These are phyloP conservation scores for Andrena fulva DNA, from an alignment of 2,888 invertebrate species.

Conservation along the genomic window DNA sequence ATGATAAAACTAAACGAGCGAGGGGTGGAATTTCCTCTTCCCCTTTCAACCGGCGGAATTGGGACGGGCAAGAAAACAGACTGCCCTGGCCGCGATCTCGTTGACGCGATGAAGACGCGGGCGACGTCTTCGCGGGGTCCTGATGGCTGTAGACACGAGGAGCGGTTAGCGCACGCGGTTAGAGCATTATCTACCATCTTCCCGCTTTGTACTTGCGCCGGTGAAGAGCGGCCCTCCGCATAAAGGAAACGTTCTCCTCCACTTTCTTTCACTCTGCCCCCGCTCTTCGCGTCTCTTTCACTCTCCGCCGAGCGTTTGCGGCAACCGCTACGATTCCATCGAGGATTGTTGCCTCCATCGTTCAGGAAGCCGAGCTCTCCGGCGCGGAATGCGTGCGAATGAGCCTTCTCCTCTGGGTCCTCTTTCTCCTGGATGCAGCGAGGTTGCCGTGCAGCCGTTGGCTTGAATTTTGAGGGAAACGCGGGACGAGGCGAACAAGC, in stretches of 20 bases:
- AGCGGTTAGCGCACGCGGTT: slow-evolving; percentile 44
- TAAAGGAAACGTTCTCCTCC: slow-evolving; percentile 54
- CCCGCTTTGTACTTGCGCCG: slow-evolving; percentile 68
- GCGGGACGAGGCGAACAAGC: background rate
- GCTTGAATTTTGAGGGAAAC: slow-evolving; percentile 13
- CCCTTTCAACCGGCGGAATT: slow-evolving; percentile 1
- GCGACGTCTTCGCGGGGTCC: slow-evolving; percentile 53
- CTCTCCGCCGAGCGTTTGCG: background rate
- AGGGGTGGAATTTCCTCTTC: slow-evolving; percentile 18
- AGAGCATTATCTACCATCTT: slow-evolving; percentile 69
- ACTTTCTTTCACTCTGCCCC: slow-evolving; percentile 19
- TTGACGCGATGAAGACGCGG: slow-evolving; percentile 73
- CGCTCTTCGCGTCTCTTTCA: background rate
- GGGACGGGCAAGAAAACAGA: slow-evolving; percentile 20
- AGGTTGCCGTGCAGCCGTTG: background rate
- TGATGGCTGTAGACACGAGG: slow-evolving; percentile 17
- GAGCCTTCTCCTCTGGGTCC: slow-evolving; percentile 5
- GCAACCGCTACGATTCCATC: slow-evolving; percentile 31
- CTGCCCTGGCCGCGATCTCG: slow-evolving; percentile 12
- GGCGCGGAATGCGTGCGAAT: slow-evolving; percentile 24
- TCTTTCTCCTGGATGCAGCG: background rate
- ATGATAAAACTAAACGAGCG: slow-evolving; percentile 37
- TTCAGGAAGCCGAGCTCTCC: background rate
- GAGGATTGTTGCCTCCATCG: slow-evolving; percentile 31
- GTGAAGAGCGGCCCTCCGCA: slow-evolving; percentile 51